phyloP scores from a whole-genome alignment of 2,888 invertebrate species.

The Platerodrilus igneus region DNA sequence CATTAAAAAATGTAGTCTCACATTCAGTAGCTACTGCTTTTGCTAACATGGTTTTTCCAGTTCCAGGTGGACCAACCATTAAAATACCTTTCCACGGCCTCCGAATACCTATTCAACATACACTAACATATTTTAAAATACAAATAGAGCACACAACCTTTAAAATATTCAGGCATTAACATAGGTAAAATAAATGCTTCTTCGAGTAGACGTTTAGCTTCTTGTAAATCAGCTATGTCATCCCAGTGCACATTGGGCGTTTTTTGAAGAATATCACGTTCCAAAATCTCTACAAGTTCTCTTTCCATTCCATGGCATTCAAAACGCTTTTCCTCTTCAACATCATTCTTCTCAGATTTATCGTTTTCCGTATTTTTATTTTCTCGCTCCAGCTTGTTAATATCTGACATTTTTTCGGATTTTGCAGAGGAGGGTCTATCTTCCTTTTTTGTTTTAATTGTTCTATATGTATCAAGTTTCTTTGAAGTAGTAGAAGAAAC shows the following conservation, averaged over 20 bases:
- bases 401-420: slow-evolving; percentile 43
- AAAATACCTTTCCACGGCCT: slow-evolving; percentile 95
- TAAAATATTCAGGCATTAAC: slow-evolving; percentile 98
- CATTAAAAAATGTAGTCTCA: slow-evolving; percentile 95
- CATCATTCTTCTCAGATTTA: slow-evolving; percentile 46
- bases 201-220: slow-evolving; percentile 86
- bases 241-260: slow-evolving; percentile 96
- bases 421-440: slow-evolving; percentile 44
- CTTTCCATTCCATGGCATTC: slow-evolving; percentile 78
- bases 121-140: slow-evolving; percentile 3
- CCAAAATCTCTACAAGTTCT: slow-evolving; percentile 84
- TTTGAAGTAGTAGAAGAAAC: slow-evolving; percentile 42
- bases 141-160: slow-evolving; percentile 52
- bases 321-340: slow-evolving; percentile 77
- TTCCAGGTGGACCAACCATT: slow-evolving; percentile 91
- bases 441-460: slow-evolving; percentile 37
- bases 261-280: slow-evolving; percentile 94
- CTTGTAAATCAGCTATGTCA: slow-evolving; percentile 84
- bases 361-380: slow-evolving; percentile 63
- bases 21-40: slow-evolving; percentile 99
- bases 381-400: slow-evolving; percentile 45
- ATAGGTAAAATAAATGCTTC: slow-evolving; percentile 97
- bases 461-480: slow-evolving; percentile 35
- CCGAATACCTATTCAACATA: slow-evolving; percentile 66
- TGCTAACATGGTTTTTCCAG: slow-evolving; percentile 94